Evolutionary conservation across 2,113 vertebrate species (phyloP).

Genomic region (Prolemur simus): DNA sequence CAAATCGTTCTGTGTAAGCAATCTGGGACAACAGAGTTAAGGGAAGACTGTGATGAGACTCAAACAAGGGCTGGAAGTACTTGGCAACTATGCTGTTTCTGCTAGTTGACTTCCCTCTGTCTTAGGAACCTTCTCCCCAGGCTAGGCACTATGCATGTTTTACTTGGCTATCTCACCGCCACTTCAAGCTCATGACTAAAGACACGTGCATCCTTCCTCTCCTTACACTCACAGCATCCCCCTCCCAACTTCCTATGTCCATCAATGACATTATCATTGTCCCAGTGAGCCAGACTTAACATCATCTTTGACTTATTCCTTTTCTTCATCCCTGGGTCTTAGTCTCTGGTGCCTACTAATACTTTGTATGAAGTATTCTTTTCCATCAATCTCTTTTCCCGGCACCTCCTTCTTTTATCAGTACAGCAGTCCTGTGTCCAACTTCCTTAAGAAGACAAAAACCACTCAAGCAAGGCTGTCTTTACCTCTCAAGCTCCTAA

Average conservation of each 20-base stretch:
- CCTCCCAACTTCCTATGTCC: neutral
- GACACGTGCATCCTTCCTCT: neutral
- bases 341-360: neutral
- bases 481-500: neutral
- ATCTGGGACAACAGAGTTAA: conserved; percentile 45
- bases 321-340: neutral
- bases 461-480: neutral
- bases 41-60: neutral
- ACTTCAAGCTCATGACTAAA: neutral
- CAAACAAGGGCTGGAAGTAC: neutral
- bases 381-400: neutral
- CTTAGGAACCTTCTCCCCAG: neutral
- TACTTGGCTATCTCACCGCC: neutral
- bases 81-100: neutral
- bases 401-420: neutral
- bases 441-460: neutral
- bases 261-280: neutral
- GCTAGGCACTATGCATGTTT: neutral
- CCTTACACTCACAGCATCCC: neutral
- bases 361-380: neutral
- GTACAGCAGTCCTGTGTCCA: neutral
- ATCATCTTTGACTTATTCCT: neutral
- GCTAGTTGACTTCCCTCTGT: neutral
- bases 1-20: conserved; percentile 57
- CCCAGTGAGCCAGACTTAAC: neutral